Evolutionary conservation across 2,888 invertebrate genomes (phyloP), one percentile per base, ranked within the genome.

Genomic region (Heterodera filipjevi): DNA sequence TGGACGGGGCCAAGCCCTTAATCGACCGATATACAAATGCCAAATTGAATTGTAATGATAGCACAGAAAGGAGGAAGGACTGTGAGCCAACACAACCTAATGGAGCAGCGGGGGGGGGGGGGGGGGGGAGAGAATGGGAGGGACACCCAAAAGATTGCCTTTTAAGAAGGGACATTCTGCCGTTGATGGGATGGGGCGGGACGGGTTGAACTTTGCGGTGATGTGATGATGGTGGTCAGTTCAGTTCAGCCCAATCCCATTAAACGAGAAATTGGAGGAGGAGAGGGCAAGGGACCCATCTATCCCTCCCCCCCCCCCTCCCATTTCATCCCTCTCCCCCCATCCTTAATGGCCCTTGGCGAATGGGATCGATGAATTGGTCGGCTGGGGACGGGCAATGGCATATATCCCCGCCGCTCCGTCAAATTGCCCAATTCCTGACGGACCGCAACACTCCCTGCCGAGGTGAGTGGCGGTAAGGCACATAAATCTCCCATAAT

Each of bases 361-460:
- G 68, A 68, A 68, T 68, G 32, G 68, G 35, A 32, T 35, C 32
- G 59, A 59, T 59, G 59, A 27, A 10, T 39, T 39, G 39, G 39
- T 39, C 39, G 39, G 2, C 22, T 59, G 59, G 59, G 59, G 59
- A 35, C 68, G 68, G 68, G 33, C 32, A 35, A 68, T 35, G 68
- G 68, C 68, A 68, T 33, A 68, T 68, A 32, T 33, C 33, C 66
- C 68, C 68, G 33, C 35, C 33, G 33, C 68, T 33, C n/a, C 66
- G 27, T 32, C 68, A 68, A 68, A 68, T 68, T 68, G 68, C 68
- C 68, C 68, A 68, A 68, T 68, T 68, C 68, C 68, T 68, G 68
- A 35, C 33, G 33, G 68, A 68, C 68, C 68, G 68, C 68, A 68
- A 68, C 68, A 68, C 68, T 35, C 33, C 68, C 68, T 33, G 33